A percentile compares a stretch with the other conserved stretches of the same genome.
phyloP scores from a whole-genome alignment of 2,888 invertebrate species.

The Melieria crassipennis region DNA sequence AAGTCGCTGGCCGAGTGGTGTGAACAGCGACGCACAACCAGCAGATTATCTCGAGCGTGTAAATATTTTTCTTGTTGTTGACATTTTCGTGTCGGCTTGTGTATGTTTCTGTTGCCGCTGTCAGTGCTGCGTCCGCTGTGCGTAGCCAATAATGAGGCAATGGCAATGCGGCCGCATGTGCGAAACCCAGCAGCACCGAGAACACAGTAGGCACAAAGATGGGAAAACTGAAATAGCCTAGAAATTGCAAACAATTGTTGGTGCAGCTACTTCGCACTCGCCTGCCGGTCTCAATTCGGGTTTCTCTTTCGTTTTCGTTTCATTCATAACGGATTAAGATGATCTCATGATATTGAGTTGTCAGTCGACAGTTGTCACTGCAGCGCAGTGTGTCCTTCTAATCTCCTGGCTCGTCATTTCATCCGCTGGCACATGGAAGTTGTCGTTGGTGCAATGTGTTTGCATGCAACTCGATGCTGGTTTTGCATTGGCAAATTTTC shows the following conservation, averaged over 20 bases:
- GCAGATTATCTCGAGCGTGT: constrained; percentile 59
- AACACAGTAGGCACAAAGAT: neutral
- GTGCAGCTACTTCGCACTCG: too few species aligned
- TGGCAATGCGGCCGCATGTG: neutral
- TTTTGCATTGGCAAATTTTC: too few species aligned
- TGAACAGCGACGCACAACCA: constrained; percentile 41
- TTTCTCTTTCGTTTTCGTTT: constrained; percentile 19
- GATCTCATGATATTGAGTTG: constrained; percentile 38
- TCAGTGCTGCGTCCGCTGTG: constrained; percentile 22
- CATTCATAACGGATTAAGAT: constrained; percentile 46
- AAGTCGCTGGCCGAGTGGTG: constrained; percentile 41
- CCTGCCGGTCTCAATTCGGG: constrained; percentile 10
- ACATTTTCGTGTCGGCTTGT: constrained; percentile 43
- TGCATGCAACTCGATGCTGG: too few species aligned
- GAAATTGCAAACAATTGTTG: neutral
- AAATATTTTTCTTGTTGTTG: constrained; percentile 61
- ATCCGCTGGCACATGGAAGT: neutral
- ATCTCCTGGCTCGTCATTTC: constrained; percentile 5
- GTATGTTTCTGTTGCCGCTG: constrained; percentile 41
- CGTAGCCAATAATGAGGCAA: constrained; percentile 11
- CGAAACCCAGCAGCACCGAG: neutral
- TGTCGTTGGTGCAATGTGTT: neutral
- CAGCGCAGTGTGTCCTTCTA: neutral
- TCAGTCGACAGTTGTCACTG: constrained; percentile 20
- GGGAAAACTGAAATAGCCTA: neutral